Base-by-base conservation (phyloP, 1,140 invertebrate species). In the Hyposmocoma kahamanoa region DNA sequence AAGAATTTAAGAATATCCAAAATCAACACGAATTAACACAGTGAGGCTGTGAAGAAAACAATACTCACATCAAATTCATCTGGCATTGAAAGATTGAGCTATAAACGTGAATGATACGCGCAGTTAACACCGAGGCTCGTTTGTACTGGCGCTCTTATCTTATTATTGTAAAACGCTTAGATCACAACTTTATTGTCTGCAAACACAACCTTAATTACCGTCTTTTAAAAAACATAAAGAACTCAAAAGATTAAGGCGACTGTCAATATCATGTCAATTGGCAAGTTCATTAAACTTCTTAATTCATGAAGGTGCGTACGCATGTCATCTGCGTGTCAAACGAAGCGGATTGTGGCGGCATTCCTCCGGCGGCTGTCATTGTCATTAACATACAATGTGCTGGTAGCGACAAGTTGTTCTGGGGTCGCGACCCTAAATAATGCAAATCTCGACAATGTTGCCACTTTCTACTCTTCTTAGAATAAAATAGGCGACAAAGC, bases 361-460 rank as follows among this genome's bases (percentile, higher is more conserved):
- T 51, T 26, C 51, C 42, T 30, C 48, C 34, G 21, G 46, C 45
- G 22, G 43, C 51, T 57, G 57, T 60, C 64, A 67, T 42, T 42
- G 30, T 51, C 56, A 77, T 83, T 83, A 80, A 51, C 79, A 83
- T 80, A 83, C 76, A 83, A 83, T 83, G 68, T 63, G 47, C 47
- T 68, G 61, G 79, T 80, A 83, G 79, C 79, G 54, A 61, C 60
- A 32, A 53, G 51, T 57, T 67, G 59, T 34, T 21, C 44, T 36
- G 42, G 36, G 43, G 50, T 46, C 42, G 50, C 48, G 48, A 50
- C 48, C 48, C 41, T 32, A 39, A 42, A 42, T 30, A 18, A 50
- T 43, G 48, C 48, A 43, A 50, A 50, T 50, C 24, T 22, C 26
- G 17, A 50, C 39, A 42, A 36, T 43, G 20, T 42, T 18, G 30